These are phyloP conservation scores for Saguinus midas DNA, from an alignment of 2,113 vertebrate species.

Conservation along the genomic window DNA sequence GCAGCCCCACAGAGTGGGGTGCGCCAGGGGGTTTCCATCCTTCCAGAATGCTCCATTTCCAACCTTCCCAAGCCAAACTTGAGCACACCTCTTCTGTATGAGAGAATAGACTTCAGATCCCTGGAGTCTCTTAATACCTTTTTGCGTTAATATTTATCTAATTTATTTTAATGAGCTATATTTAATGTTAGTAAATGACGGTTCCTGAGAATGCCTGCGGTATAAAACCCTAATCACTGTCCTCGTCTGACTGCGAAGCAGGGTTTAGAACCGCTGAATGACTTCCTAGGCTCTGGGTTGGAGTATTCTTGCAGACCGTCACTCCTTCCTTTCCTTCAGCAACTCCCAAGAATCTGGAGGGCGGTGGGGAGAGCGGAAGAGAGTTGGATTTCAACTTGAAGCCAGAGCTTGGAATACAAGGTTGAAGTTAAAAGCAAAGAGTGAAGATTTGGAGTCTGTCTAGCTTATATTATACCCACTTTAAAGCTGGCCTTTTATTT, in stretches of 20 bases:
- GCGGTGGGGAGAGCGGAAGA: too few species aligned
- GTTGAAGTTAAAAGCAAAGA: neutral
- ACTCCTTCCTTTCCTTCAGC: neutral
- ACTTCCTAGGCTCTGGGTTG: neutral
- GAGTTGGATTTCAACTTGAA: constrained; percentile 26
- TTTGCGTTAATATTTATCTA: neutral
- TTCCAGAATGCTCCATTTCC: neutral
- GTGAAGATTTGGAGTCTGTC: too few species aligned
- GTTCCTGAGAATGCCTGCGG: neutral
- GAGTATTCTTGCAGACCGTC: neutral
- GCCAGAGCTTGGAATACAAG: neutral
- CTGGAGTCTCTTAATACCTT: neutral
- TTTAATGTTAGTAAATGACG: neutral
- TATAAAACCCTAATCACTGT: neutral
- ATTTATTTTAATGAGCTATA: neutral
- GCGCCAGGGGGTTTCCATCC: neutral
- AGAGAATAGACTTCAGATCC: neutral
- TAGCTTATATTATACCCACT: neutral
- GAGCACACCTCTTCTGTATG: neutral
- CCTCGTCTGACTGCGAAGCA: neutral
- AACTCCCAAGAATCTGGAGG: neutral
- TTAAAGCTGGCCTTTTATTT: neutral
- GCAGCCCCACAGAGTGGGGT: neutral
- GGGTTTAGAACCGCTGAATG: neutral
- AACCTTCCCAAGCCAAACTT: neutral